Conservation (phyloP, 1,140 invertebrate species). For the Scaptomyza hsui region DNA sequence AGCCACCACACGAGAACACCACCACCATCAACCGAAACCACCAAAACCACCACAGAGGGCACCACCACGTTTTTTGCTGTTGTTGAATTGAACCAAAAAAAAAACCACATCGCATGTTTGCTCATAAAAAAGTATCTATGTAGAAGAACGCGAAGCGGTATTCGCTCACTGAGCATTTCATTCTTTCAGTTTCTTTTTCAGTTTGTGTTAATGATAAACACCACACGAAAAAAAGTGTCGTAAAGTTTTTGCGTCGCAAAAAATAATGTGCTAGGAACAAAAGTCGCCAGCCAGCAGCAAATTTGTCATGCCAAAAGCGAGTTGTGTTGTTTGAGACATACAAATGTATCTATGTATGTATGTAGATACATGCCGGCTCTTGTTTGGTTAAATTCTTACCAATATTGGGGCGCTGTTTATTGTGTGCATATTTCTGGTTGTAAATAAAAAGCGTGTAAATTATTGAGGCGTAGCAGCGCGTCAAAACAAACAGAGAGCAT, state of each 20-base stretch:
- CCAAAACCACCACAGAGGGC: no score
- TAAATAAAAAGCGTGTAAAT: slow-evolving; percentile 61
- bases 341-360: slow-evolving; percentile 19
- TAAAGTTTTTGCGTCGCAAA: slow-evolving; percentile 80
- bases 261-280: slow-evolving; percentile 40
- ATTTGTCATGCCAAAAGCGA: slow-evolving; percentile 33
- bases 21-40: background rate
- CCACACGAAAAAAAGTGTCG: slow-evolving; percentile 51
- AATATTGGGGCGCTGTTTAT: slow-evolving; percentile 3
- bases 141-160: slow-evolving; percentile 56
- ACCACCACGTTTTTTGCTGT: slow-evolving; percentile 25
- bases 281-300: background rate
- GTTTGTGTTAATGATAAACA: slow-evolving; percentile 23
- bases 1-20: slow-evolving; percentile 33
- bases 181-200: slow-evolving; percentile 1
- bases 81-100: slow-evolving; percentile 47
- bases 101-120: slow-evolving; percentile 65
- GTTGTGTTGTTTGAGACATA: background rate
- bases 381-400: slow-evolving; percentile 1
- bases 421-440: background rate
- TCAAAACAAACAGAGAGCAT: slow-evolving; percentile 79
- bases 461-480: slow-evolving; percentile 53
- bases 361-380: slow-evolving; percentile 6
- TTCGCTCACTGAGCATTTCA: slow-evolving; percentile 31
- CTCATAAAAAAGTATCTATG: slow-evolving; percentile 58